Evolutionary conservation across 2,113 vertebrate genomes (phyloP).

Genomic region (Oostethus manadensis): DNA sequence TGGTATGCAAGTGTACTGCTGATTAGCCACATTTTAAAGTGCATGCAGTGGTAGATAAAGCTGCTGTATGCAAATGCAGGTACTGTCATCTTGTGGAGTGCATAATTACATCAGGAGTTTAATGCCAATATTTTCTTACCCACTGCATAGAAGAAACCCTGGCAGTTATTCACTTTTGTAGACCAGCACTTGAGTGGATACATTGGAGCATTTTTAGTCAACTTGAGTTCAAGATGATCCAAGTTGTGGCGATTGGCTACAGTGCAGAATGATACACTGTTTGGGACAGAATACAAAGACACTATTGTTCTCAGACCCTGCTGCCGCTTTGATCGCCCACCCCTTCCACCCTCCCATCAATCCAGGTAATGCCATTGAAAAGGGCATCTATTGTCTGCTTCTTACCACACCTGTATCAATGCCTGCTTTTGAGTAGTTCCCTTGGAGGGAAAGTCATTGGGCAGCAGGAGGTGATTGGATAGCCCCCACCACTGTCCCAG

Average conservation of each 20-base stretch:
- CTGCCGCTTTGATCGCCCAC: constrained; percentile 3
- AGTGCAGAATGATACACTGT: constrained; percentile 30
- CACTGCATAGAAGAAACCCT: no score
- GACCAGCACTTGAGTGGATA: no score
- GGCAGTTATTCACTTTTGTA: no score
- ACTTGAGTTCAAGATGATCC: constrained; percentile 14
- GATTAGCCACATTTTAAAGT: no score
- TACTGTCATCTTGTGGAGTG: no score
- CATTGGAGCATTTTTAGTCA: background rate
- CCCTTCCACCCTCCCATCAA: constrained; percentile 14
- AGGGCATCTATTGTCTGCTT: constrained; percentile 50
- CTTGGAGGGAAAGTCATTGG: constrained; percentile 41
- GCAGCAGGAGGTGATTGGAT: constrained; percentile 58
- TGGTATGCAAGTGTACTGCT: no score
- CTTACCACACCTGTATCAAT: constrained; percentile 57
- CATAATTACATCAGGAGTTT: no score
- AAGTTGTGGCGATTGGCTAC: no score
- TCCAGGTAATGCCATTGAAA: constrained; percentile 57
- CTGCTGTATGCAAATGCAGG: no score
- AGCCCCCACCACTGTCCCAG: background rate
- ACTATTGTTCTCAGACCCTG: constrained; percentile 52
- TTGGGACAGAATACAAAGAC: constrained; percentile 46
- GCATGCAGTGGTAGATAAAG: no score
- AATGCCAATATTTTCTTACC: no score
- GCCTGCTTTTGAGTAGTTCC: constrained; percentile 48